These are phyloP conservation scores for Zhuqinia jingwanae DNA, from an alignment of 2,888 invertebrate genomes.

Conservation along the genomic window DNA sequence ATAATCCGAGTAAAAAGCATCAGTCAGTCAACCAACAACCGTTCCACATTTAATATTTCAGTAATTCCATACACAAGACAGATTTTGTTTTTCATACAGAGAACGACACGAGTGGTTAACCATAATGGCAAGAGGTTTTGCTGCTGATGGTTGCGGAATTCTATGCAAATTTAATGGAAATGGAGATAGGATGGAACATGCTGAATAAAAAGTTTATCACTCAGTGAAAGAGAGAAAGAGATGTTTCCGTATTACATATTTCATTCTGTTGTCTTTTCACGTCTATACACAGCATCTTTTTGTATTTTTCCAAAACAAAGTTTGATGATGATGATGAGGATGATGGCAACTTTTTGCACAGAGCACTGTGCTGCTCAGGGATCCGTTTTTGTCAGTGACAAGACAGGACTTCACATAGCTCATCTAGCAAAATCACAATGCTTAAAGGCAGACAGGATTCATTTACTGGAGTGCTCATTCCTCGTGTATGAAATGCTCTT, in stretches of 20 bases:
- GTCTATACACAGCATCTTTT: background rate
- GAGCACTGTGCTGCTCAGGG: background rate
- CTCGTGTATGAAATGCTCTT: background rate
- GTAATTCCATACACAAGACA: too few species aligned
- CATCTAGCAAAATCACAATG: background rate
- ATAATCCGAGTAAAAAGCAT: background rate
- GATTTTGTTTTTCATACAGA: background rate
- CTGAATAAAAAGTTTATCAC: background rate
- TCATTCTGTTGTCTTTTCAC: background rate
- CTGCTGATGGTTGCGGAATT: conserved; percentile 11
- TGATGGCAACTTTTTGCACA: background rate
- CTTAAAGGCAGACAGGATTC: background rate
- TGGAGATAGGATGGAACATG: background rate
- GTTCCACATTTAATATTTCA: too few species aligned
- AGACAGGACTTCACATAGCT: background rate
- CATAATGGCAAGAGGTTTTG: conserved; percentile 31
- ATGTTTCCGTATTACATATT: too few species aligned
- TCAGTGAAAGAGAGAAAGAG: background rate
- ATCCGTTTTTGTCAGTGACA: background rate
- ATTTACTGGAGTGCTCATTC: background rate
- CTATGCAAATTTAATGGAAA: conserved; percentile 34
- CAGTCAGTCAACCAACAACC: too few species aligned
- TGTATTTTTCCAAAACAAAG: too few species aligned
- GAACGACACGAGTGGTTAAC: conserved; percentile 18
- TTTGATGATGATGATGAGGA: conserved; percentile 4